These are phyloP conservation scores for Neoascia interrupta DNA, from an alignment of 2,888 invertebrate species.

Conservation along the genomic window DNA sequence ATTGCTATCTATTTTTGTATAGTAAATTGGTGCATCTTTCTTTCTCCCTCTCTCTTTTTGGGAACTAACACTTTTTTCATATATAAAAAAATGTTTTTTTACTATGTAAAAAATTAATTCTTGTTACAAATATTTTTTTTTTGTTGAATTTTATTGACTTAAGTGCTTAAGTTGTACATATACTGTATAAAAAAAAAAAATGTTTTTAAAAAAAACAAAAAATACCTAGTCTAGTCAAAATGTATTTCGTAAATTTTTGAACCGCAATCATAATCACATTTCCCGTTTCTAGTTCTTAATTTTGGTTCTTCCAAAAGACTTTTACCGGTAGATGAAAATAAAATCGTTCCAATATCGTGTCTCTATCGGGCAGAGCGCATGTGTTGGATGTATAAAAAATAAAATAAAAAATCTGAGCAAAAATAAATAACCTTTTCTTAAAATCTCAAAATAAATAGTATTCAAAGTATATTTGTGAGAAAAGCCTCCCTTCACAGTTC, in stretches of 20 bases:
- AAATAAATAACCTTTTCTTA: not conserved
- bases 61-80: slow-evolving; percentile 58
- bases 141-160: slow-evolving; percentile 63
- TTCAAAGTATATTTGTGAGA: slow-evolving; percentile 80
- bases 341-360: slow-evolving; percentile 77
- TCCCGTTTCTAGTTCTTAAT: slow-evolving; percentile 50
- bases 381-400: slow-evolving; percentile 79
- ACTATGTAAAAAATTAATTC: slow-evolving; percentile 44
- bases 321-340: slow-evolving; percentile 14
- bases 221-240: slow-evolving; percentile 41
- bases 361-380: slow-evolving; percentile 80
- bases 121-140: slow-evolving; percentile 75
- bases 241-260: slow-evolving; percentile 20
- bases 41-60: slow-evolving; percentile 57
- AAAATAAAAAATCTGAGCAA: slow-evolving; percentile 73
- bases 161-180: slow-evolving; percentile 74
- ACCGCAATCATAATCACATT: slow-evolving; percentile 52
- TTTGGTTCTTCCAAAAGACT: slow-evolving; percentile 27
- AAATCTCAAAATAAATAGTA: not conserved
- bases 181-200: slow-evolving; percentile 56
- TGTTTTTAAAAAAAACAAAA: slow-evolving; percentile 28
- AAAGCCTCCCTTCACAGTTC: slow-evolving; percentile 91
- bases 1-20: slow-evolving; percentile 28
- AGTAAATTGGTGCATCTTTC: slow-evolving; percentile 68
- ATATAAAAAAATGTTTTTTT: slow-evolving; percentile 40